phyloP scores from a whole-genome alignment of 2,113 vertebrate genomes.

The Prunella himalayana region DNA sequence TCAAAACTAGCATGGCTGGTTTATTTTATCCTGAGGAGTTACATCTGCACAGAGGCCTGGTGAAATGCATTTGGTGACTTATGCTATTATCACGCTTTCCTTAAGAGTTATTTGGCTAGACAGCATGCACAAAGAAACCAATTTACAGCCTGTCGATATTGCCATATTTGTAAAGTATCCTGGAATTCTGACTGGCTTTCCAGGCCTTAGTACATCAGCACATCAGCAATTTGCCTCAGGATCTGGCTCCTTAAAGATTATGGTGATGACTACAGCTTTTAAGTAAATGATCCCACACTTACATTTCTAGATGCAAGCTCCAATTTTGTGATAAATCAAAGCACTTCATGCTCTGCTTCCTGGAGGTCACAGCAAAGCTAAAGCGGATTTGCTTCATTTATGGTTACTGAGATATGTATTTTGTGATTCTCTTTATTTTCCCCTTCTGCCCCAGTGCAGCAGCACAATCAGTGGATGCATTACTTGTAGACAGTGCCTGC shows the following conservation, averaged over 20 bases:
- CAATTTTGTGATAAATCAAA: conserved; percentile 67
- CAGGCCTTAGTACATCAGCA: conserved; percentile 18
- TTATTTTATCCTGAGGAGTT: neutral
- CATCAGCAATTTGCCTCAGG: conserved; percentile 44
- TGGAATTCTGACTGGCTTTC: neutral
- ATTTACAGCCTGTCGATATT: conserved; percentile 9
- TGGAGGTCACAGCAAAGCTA: conserved; percentile 57
- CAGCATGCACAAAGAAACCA: conserved; percentile 14
- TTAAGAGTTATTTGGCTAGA: conserved; percentile 17
- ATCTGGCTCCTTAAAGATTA: conserved; percentile 58
- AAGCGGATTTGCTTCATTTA: conserved; percentile 61
- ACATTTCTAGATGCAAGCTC: conserved; percentile 64
- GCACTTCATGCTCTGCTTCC: conserved; percentile 57
- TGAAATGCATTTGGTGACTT: conserved; percentile 13
- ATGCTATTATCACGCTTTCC: neutral
- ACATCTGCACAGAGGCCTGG: neutral
- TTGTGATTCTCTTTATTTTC: conserved; percentile 15
- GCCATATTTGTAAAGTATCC: conserved; percentile 9
- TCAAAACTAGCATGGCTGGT: conserved; percentile 16
- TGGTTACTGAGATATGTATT: conserved; percentile 34
- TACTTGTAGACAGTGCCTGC: neutral
- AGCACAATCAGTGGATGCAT: neutral
- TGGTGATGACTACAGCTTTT: conserved; percentile 48
- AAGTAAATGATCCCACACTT: conserved; percentile 55
- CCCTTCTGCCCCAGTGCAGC: neutral